Evolutionary conservation across 1,140 invertebrate species (phyloP).

Genomic region (Drosophila novamexicana): DNA sequence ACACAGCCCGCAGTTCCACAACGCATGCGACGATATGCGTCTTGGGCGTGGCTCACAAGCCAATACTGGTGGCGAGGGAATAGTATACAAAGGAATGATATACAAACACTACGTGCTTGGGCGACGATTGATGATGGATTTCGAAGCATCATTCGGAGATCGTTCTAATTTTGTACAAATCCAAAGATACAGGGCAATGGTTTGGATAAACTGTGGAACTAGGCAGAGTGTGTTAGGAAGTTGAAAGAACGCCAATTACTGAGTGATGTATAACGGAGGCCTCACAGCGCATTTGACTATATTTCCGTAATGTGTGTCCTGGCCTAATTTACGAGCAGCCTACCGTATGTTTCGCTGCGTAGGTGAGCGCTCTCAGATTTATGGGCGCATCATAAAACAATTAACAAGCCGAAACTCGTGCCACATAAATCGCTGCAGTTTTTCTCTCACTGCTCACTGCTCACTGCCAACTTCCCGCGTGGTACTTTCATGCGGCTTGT

Average conservation of each 20-base stretch:
- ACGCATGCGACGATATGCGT: slow-evolving; percentile 52
- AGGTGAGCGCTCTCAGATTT: slow-evolving; percentile 64
- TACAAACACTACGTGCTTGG: slow-evolving; percentile 26
- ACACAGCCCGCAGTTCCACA: slow-evolving; percentile 54
- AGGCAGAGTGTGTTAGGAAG: background rate
- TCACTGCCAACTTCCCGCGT: background rate
- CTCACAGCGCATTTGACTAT: slow-evolving; percentile 67
- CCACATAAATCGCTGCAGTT: slow-evolving; percentile 76
- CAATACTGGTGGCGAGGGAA: slow-evolving; percentile 7
- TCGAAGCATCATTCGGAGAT: slow-evolving; percentile 32
- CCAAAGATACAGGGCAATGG: slow-evolving; percentile 23
- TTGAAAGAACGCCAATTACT: slow-evolving; percentile 44
- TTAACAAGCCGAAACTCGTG: slow-evolving; percentile 81
- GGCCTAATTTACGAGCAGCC: slow-evolving; percentile 70
- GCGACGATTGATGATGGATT: slow-evolving; percentile 71
- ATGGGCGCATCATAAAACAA: slow-evolving; percentile 81
- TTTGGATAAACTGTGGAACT: slow-evolving; percentile 1
- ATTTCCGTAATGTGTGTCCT: slow-evolving; percentile 63
- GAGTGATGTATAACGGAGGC: slow-evolving; percentile 55
- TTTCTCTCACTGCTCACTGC: background rate
- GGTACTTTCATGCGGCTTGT: slow-evolving; percentile 49
- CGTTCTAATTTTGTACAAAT: slow-evolving; percentile 50
- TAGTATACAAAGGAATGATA: background rate
- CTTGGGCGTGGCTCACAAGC: slow-evolving; percentile 62
- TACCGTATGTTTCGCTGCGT: slow-evolving; percentile 60